Evolutionary conservation across 1,140 invertebrate species (phyloP).

Genomic region (Leptonema lineaticorne): DNA sequence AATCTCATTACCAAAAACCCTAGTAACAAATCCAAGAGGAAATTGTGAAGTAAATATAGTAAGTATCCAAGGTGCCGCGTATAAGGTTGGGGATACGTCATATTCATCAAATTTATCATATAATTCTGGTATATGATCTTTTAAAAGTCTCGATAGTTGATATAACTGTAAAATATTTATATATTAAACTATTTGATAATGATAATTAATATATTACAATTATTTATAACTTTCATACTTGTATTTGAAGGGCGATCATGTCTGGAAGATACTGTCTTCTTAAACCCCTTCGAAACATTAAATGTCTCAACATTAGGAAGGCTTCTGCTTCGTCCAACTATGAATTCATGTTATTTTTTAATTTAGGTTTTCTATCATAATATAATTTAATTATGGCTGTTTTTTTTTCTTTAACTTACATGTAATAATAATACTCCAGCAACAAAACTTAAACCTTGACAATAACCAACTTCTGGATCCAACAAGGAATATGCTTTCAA

Average conservation of each 20-base stretch:
- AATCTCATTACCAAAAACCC: constrained; percentile 92
- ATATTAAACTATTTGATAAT: not conserved
- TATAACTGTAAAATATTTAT: constrained; percentile 68
- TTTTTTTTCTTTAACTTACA: constrained; percentile 62
- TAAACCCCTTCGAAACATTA: constrained; percentile 88
- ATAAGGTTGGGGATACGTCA: constrained; percentile 89
- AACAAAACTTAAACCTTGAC: constrained; percentile 94
- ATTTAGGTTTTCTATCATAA: not conserved
- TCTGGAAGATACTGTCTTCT: constrained; percentile 88
- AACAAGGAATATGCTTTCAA: constrained; percentile 94
- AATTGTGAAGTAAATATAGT: constrained; percentile 96
- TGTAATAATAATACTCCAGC: constrained; percentile 90
- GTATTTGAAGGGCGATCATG: constrained; percentile 88
- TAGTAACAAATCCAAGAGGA: constrained; percentile 90
- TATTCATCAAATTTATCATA: constrained; percentile 87
- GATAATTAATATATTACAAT: not conserved
- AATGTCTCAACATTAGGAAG: constrained; percentile 81
- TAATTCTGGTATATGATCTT: constrained; percentile 82
- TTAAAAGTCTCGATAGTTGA: constrained; percentile 88
- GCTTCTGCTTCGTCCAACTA: constrained; percentile 90
- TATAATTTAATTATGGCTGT: not conserved
- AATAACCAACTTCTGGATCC: constrained; percentile 93
- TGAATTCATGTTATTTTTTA: constrained; percentile 41
- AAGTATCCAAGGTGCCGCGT: constrained; percentile 94
- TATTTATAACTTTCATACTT: constrained; percentile 46